These are phyloP conservation scores for Physocephala rufipes DNA, from an alignment of 2,888 invertebrate species.

Conservation along the genomic window DNA sequence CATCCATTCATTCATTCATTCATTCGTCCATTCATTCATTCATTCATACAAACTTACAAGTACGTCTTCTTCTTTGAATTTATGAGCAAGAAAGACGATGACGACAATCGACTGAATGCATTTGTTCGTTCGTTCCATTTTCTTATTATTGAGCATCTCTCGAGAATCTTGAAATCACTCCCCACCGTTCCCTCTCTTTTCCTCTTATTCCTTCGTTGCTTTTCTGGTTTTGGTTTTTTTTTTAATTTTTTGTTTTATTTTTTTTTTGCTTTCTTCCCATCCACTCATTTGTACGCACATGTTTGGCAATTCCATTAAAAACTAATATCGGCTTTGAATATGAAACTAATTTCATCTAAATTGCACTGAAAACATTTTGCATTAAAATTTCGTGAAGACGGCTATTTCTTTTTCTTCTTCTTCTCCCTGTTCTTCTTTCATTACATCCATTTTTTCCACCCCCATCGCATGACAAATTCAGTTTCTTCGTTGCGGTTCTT, in stretches of 20 bases:
- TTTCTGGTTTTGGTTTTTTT: too few relatives aligned
- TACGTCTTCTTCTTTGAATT: background rate
- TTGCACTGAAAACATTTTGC: conserved; percentile 35
- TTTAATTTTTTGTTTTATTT: too few relatives aligned
- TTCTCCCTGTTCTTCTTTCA: too few relatives aligned
- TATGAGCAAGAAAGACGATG: background rate
- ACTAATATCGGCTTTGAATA: conserved; percentile 35
- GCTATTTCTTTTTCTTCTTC: background rate
- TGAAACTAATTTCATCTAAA: conserved; percentile 37
- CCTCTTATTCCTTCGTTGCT: too few relatives aligned
- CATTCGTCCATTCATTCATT: too few relatives aligned
- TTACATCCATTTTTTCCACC: too few relatives aligned
- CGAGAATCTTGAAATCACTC: background rate
- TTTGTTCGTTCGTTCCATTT: background rate
- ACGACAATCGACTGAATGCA: background rate
- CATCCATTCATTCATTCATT: too few relatives aligned
- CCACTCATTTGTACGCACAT: conserved; percentile 20
- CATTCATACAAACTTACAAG: too few relatives aligned
- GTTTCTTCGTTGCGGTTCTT: too few relatives aligned
- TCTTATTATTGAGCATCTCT: background rate
- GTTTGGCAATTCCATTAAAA: conserved; percentile 36
- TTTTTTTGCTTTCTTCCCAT: background rate
- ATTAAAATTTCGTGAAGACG: conserved; percentile 22
- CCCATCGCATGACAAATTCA: too few relatives aligned
- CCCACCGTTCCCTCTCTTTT: too few relatives aligned